phyloP scores from a whole-genome alignment of 2,797 vertebrate genomes.

The Dryobates pubescens region DNA sequence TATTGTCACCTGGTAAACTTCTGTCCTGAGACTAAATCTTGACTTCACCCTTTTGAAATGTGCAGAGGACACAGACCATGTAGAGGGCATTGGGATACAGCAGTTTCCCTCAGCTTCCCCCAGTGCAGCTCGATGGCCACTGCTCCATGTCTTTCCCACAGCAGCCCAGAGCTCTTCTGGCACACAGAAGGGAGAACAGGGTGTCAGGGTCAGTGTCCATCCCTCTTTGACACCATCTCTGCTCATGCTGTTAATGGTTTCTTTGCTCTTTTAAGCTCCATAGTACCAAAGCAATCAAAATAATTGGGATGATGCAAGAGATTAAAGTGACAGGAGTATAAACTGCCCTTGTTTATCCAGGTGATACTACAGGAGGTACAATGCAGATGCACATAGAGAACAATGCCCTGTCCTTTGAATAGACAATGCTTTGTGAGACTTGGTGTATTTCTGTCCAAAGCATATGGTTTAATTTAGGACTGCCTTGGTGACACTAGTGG shows the following conservation, averaged over 20 bases:
- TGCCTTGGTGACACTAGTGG: background rate
- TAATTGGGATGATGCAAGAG: background rate
- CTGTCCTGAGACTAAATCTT: background rate
- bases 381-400: background rate
- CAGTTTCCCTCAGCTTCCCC: background rate
- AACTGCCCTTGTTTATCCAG: background rate
- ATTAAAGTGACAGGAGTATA: background rate
- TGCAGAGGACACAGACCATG: background rate
- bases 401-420: background rate
- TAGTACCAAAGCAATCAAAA: background rate
- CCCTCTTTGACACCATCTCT: background rate
- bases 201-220: background rate
- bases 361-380: background rate
- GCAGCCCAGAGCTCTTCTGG: background rate
- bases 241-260: background rate
- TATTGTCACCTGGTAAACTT: background rate
- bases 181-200: rapidly evolving
- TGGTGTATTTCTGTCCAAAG: background rate
- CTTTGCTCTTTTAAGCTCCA: background rate
- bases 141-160: rapidly evolving
- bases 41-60: background rate
- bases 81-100: background rate
- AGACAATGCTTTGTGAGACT: background rate
- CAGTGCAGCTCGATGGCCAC: rapidly evolving
- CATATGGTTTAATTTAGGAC: slow-evolving; percentile 50